A percentile compares a stretch with the other conserved stretches of the same genome.
These are phyloP conservation scores for Planococcus citri DNA, from an alignment of 1,140 invertebrate species.

Conservation along the genomic window DNA sequence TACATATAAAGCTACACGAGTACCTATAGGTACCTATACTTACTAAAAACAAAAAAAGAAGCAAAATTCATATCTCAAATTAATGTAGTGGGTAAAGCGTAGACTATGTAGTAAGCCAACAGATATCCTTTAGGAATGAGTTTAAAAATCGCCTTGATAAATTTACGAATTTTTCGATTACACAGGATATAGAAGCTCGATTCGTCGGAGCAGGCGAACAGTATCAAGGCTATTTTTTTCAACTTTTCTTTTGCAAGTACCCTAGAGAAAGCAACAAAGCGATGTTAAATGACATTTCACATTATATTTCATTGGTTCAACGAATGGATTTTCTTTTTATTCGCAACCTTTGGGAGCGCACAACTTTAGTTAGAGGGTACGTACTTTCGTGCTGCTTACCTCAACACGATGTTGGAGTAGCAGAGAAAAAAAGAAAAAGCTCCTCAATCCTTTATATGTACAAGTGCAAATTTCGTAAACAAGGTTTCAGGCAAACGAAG, in stretches of 20 bases:
- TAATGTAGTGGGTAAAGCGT: too few species aligned
- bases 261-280: neutral
- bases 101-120: too few species aligned
- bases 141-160: too few species aligned
- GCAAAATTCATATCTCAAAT: too few species aligned
- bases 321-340: neutral
- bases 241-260: neutral
- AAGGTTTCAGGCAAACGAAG: neutral
- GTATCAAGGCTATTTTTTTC: neutral
- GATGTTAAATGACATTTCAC: slow-evolving; percentile 7
- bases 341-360: neutral
- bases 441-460: neutral
- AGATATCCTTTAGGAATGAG: too few species aligned
- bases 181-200: too few species aligned
- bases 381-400: neutral
- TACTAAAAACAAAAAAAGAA: too few species aligned
- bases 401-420: neutral
- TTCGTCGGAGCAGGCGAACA: too few species aligned
- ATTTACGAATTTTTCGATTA: too few species aligned
- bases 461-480: neutral
- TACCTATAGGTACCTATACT: too few species aligned
- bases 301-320: neutral
- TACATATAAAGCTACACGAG: too few species aligned
- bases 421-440: neutral
- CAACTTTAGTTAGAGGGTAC: neutral